phyloP scores from a whole-genome alignment of 1,140 invertebrate genomes.

The Trichogramma pretiosum region DNA sequence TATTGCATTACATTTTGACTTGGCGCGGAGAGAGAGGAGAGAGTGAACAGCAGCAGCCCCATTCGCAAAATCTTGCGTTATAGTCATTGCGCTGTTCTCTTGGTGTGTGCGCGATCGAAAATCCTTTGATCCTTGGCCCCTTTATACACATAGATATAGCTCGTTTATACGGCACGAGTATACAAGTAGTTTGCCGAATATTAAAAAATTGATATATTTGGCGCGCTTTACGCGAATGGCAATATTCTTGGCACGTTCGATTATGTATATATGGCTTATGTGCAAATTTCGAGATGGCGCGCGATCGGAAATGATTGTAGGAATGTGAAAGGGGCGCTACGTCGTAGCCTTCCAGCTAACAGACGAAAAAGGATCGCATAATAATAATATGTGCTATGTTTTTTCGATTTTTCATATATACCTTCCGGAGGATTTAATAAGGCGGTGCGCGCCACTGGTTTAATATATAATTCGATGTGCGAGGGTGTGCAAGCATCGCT shows the following conservation, averaged over 20 bases:
- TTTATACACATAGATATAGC: constrained; percentile 1
- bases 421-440: not conserved
- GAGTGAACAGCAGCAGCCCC: not conserved
- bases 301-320: not conserved
- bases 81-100: too few species aligned
- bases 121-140: constrained; percentile 15
- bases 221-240: too few species aligned
- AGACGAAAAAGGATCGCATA: too few species aligned
- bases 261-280: too few species aligned
- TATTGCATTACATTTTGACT: constrained; percentile 11
- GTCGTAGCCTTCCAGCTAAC: too few species aligned
- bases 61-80: too few species aligned
- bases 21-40: not conserved
- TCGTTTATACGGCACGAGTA: constrained; percentile 6
- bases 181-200: too few species aligned
- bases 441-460: not conserved
- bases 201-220: constrained; percentile 15
- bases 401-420: too few species aligned
- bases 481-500: too few species aligned
- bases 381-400: too few species aligned
- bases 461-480: too few species aligned
- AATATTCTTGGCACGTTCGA: constrained; percentile 8
- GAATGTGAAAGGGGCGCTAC: not conserved
- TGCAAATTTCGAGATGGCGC: too few species aligned
- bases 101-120: not conserved